phyloP scores from a whole-genome alignment of 2,888 invertebrate species.

The Ennomos fuscantarius region DNA sequence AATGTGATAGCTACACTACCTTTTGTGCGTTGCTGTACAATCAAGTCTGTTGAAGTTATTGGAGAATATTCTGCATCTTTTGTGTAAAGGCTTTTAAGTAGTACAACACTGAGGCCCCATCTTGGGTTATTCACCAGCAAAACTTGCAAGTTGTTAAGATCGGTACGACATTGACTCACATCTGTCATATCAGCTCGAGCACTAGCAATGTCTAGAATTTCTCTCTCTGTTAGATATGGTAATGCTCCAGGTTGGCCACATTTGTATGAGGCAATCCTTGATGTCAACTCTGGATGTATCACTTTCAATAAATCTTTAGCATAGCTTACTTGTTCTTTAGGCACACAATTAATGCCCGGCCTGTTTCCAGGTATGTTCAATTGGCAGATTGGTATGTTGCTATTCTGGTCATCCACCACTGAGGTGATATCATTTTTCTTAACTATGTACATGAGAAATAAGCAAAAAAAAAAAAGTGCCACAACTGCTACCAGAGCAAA shows the following conservation, averaged over 20 bases:
- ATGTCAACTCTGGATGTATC: constrained; percentile 87
- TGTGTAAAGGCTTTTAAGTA: constrained; percentile 67
- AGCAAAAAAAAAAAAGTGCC: constrained; percentile 87
- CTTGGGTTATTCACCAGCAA: constrained; percentile 89
- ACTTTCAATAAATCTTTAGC: constrained; percentile 87
- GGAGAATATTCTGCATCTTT: constrained; percentile 64
- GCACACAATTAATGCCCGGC: constrained; percentile 87
- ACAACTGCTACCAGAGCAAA: constrained; percentile 86
- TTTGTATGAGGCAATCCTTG: constrained; percentile 82
- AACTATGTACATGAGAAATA: constrained; percentile 88
- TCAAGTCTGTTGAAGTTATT: constrained; percentile 73
- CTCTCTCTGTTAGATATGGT: constrained; percentile 86
- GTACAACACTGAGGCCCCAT: constrained; percentile 88
- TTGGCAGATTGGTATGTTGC: constrained; percentile 85
- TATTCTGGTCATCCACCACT: constrained; percentile 82
- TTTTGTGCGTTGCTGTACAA: constrained; percentile 79
- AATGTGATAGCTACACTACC: constrained; percentile 85
- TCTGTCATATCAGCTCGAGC: constrained; percentile 59
- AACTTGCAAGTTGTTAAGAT: constrained; percentile 88
- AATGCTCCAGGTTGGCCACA: constrained; percentile 82
- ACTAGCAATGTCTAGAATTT: constrained; percentile 85
- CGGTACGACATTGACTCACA: constrained; percentile 79
- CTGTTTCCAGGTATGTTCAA: constrained; percentile 78
- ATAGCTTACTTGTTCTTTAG: constrained; percentile 85
- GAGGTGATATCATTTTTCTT: constrained; percentile 86